Base-by-base conservation (phyloP, 2,113 vertebrate species). In the Lophochroa leadbeateri region DNA sequence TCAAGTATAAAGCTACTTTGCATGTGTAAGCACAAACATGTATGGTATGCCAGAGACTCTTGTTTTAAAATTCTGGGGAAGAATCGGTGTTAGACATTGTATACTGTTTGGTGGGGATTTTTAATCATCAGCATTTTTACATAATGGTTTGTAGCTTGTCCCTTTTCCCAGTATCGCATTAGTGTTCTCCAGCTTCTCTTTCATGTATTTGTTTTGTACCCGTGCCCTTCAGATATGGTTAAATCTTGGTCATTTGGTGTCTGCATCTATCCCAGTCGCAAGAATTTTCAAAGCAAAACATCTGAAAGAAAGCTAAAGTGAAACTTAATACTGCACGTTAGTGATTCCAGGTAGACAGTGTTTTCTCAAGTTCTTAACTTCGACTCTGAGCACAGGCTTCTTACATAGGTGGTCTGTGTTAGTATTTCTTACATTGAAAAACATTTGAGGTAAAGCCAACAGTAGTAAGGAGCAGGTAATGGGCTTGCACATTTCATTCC, bases 81-180 rank as follows among this genome's bases (percentile, higher is more conserved):
- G 29, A 74, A 19, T 69, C 33, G 28, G 3, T 55, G 8, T 84
- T 78, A 79, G 23, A 47, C 33, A 12, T 6, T 55, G 19, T 53
- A 17, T 55, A 16, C 46, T 47, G 28, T 17, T 77, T 69, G 37
- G 23, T 58, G 46, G 16, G 0, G 1, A 27, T 79, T 64, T 88
- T 33, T 39, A 33, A 25, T 57, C 2, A 17, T 23, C 13, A 65
- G 2, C 6, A 10, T 49, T 81, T 95, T 89, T 60, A 14, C 3
- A 4, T 74, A 46, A 58, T 15, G 4, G 50, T 75, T 90, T 72
- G 13, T 82, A 69, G n/a, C n/a, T 64, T 37, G 12, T 33, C 8
- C 3, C 3, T 69, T 33, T 2, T 50, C 10, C 10, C 33, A 31
- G 0, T 67, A 23, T 10, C 65, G 9, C 12, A 13, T 44, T 76